Percentiles rank a stretch among this genome's conserved stretches.
These are phyloP conservation scores for Pemphredon lugubris DNA, from an alignment of 2,888 invertebrate genomes.

Conservation along the genomic window DNA sequence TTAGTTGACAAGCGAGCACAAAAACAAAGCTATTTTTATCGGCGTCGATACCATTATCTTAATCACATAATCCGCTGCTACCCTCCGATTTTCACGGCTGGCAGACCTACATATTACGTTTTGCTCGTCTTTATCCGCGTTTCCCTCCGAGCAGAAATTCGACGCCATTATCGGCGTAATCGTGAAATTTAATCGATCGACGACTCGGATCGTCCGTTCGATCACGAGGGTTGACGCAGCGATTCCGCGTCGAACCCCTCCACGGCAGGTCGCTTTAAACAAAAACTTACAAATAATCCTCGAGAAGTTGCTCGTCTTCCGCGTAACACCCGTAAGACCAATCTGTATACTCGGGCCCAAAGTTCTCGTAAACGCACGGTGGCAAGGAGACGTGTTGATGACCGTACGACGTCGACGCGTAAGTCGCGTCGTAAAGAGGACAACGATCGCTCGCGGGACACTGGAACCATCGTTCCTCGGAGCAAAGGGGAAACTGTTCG, in stretches of 20 bases:
- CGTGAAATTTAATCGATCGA: background rate
- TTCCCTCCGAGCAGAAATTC: background rate
- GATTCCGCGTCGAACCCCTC: too few species aligned
- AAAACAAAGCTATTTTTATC: conserved; percentile 1
- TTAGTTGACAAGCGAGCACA: too few species aligned
- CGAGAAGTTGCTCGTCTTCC: conserved; percentile 65
- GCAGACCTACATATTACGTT: background rate
- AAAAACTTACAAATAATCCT: conserved; percentile 77
- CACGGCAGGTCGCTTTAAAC: too few species aligned
- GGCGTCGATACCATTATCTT: background rate
- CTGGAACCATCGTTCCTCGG: conserved; percentile 75
- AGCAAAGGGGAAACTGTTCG: conserved; percentile 65
- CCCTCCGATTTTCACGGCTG: background rate
- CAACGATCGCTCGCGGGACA: conserved; percentile 74
- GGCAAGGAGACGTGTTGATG: too few species aligned
- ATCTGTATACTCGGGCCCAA: conserved; percentile 12
- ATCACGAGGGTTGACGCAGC: too few species aligned
- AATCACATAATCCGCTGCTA: background rate
- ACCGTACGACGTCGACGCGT: conserved; percentile 9
- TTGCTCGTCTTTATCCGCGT: too few species aligned
- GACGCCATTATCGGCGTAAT: too few species aligned
- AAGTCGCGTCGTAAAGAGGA: conserved; percentile 65
- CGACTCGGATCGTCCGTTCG: background rate
- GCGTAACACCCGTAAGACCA: conserved; percentile 18
- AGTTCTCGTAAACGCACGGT: conserved; percentile 52